Evolutionary conservation across 2,113 vertebrate genomes (phyloP).

Genomic region (Ancistrus triradiatus): DNA sequence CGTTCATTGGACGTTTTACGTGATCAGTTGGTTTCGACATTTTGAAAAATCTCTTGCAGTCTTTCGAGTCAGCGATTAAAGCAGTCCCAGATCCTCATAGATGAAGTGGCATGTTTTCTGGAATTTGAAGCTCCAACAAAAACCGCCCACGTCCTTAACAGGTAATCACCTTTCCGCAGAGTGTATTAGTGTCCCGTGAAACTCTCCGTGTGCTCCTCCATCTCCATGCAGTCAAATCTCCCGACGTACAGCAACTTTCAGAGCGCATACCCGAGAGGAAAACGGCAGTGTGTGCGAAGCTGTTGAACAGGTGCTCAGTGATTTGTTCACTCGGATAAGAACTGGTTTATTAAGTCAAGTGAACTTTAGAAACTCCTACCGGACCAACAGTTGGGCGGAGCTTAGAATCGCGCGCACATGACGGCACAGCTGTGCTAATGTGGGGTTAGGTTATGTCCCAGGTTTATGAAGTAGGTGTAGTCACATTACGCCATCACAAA

Average conservation of each 20-base stretch:
- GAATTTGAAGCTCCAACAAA: not conserved
- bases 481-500: no score
- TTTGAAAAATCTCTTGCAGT: not conserved
- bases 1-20: conserved; percentile 82
- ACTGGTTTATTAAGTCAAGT: conserved; percentile 2
- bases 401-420: not conserved
- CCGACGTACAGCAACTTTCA: no score
- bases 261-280: not conserved
- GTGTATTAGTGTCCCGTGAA: not conserved
- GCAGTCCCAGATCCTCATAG: no score
- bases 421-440: no score
- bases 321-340: not conserved
- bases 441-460: no score
- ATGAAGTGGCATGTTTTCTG: not conserved
- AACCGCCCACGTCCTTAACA: not conserved
- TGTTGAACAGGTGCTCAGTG: conserved; percentile 19
- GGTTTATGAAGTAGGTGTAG: no score
- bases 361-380: conserved; percentile 7
- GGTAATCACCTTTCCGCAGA: no score
- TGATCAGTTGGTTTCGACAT: conserved; percentile 83
- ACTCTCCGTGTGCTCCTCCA: not conserved
- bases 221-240: not conserved
- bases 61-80: not conserved
- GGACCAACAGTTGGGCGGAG: not conserved
- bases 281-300: no score